Base-by-base conservation (phyloP, 2,888 invertebrate species). In the Xanthia icteritia region DNA sequence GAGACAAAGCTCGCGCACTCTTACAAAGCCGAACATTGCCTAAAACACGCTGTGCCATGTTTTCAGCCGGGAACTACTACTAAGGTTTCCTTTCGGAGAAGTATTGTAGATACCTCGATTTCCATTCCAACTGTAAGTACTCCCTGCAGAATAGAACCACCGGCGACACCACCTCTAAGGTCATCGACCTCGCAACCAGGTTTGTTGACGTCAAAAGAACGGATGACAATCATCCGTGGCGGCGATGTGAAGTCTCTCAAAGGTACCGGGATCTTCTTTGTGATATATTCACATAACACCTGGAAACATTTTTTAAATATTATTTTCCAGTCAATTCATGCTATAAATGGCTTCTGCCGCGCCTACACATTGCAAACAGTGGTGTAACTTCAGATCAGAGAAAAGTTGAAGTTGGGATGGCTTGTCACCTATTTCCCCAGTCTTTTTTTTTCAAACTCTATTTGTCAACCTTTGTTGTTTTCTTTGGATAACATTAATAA, bases 181-280 rank as follows among this genome's bases (percentile, higher is more conserved):
- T 99, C 99, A 88, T 99, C 99, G 13, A 99, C 99, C 95, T 99
- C 99, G 93, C 99, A 99, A 65, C 99, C 99, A 8, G 99, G 99
- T 95, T 99, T 99, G 97, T 99, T 99, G 3, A 99, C 99, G 95
- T 99, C 99, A 95, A 99, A 99, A 8, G 99, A 99, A 89, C 99
- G 97, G 91, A 99, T 99, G 64, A 99, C 99, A 92, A 99, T 99
- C 92, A 99, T 97, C 83, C 99, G 98, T 11, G 99, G 99, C 82
- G 99, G 98, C 0, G 99, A 98, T 17, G 98, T 98, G 94, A 99
- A 99, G 94, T 99, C 99, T 79, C 99, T 97, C 85, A 98, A 93
- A 11, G 99, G 99, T 74, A 99, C 98, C 0, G 99, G 99, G 90
- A 99, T 99, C 95, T 99, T 99, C 96, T 99, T 99, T 56, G 98